phyloP scores from a whole-genome alignment of 1,140 invertebrate species.

The Trichonephila clavata region DNA sequence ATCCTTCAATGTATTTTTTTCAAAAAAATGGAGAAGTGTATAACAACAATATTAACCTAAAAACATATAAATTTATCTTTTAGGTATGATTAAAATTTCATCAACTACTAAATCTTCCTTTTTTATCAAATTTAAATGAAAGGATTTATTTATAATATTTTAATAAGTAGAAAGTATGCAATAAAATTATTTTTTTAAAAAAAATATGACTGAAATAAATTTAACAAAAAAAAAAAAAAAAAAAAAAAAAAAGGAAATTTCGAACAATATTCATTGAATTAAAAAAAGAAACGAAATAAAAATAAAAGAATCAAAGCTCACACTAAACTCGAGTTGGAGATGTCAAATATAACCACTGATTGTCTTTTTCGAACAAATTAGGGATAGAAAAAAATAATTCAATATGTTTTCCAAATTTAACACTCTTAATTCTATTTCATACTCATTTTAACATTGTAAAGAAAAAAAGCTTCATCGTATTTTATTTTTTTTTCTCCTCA shows the following conservation, averaged over 20 bases:
- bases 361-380: background rate
- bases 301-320: background rate
- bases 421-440: slow-evolving; percentile 37
- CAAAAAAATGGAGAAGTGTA: no score
- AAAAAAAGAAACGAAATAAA: background rate
- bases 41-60: no score
- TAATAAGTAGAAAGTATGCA: no score
- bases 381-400: background rate
- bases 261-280: background rate
- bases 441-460: background rate
- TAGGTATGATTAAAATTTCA: no score
- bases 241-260: background rate
- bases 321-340: no score
- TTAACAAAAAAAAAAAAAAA: background rate
- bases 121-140: no score
- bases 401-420: background rate
- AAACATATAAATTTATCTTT: no score
- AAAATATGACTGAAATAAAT: background rate
- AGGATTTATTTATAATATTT: no score
- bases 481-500: background rate
- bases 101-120: no score
- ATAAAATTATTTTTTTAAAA: no score
- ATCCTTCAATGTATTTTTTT: no score
- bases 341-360: no score
- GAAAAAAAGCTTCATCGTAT: background rate